Evolutionary conservation across 2,888 invertebrate genomes (phyloP), one percentile per base, ranked within the genome.

Genomic region (Pseudococcus jackbeardsleyi): DNA sequence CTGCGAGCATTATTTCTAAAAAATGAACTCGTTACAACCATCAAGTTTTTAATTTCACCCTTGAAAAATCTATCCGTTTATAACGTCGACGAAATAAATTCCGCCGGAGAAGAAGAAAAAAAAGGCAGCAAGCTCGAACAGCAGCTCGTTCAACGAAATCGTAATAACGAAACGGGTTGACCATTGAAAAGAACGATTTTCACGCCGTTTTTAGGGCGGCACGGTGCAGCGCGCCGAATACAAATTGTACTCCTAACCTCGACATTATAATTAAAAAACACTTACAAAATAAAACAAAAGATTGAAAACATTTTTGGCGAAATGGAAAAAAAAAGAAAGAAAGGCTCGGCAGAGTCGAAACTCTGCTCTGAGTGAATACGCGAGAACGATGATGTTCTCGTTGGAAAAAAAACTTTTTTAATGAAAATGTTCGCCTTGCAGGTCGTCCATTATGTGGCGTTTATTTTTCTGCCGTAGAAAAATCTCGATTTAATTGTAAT

Each of bases 401-500:
- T n/a, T 3, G 42, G 12, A 33, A 72, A 72, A 22, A 72, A 72
- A 72, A 72, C 72, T 17, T 77, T 72, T 77, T 77, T 77, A 77
- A 77, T 77, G 77, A 77, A 77, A 77, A 77, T n/a, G 77, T 77
- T 77, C 77, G 33, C 64, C 64, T 64, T 64, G 64, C 77, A 77
- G 77, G 77, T 42, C 77, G 77, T 77, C 22, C 64, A 64, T 64
- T 64, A 64, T 77, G 39, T 77, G 77, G 77, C 77, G 77, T 42
- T 77, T 77, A 77, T 77, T 39, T 77, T 77, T 42, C 42, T 9
- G 12, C 39, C 15, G 77, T 17, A 77, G 39, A 77, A 77, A 39
- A 77, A 77, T 77, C 77, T 77, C 77, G 77, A 77, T 77, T 77
- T 77, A 77, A 77, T 77, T 77, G 77, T 77, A 77, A 77, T 77